Base-by-base conservation (phyloP, 2,113 vertebrate species). In the Phyllostomus discolor region DNA sequence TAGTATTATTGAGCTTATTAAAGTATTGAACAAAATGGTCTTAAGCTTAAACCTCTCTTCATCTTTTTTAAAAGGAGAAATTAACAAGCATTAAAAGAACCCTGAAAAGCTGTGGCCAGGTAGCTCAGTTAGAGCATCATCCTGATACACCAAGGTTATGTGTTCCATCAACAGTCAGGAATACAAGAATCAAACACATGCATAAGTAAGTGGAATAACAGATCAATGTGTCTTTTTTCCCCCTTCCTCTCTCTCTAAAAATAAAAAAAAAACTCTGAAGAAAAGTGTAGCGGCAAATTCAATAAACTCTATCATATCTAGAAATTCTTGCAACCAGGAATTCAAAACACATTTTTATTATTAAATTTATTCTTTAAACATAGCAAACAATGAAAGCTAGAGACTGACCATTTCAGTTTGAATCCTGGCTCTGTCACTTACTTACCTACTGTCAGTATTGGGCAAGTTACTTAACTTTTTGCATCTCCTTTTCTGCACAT, bases 311-410 rank as follows among this genome's bases (percentile, higher is more conserved):
- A 50, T 85, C 82, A 91, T 28, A 46, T n/a, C 5, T 62, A 84
- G 76, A 94, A 94, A 92, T 88, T 26, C 52, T 92, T 48, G 54
- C 9, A 16, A 85, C 12, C 16, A 64, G n/a, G 7, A 90, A 81
- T 81, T 85, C 72, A 88, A 93, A 95, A 22, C 2, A 54, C 28
- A 75, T 48, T 92, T 94, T 94, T 67, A 75, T 80, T 90, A 88
- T 54, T 66, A 41, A 84, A 3, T 79, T 87, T 28, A 26, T 85
- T 93, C 6, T 14, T 96, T 59, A 69, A 88, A 95, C 83, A 87
- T 22, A 57, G 48, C 33, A 89, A 38, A 82, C 12, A 7, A 16
- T 26, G 26, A 64, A 86, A 72, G 8, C 41, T 43, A 41, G 50
- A 82, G 59, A 66, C 20, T 67, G 52, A 38, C 8, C 22, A 10